Percentiles rank a stretch among this genome's conserved stretches.
Conservation (phyloP, 2,797 vertebrate genomes). For the Morus bassanus region DNA sequence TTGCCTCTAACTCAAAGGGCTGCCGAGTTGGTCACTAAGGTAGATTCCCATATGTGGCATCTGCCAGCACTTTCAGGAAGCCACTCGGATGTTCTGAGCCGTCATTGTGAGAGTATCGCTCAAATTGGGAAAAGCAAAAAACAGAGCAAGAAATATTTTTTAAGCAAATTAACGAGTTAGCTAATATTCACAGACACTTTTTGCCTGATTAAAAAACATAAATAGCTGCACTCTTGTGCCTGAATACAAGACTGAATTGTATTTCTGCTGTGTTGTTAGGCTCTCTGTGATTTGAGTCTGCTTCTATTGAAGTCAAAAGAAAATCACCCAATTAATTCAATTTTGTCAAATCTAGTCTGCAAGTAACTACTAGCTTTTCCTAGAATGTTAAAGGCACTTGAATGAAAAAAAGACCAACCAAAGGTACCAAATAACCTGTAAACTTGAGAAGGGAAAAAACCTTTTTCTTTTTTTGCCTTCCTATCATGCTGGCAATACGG, state of each 20-base stretch:
- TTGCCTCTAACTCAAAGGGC: not conserved
- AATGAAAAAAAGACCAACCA: not conserved
- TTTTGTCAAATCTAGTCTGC: conserved; percentile 41
- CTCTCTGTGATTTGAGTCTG: not conserved
- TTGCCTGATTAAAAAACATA: not conserved
- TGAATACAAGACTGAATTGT: not conserved
- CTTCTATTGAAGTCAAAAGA: not conserved
- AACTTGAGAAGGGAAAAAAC: not conserved
- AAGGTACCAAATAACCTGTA: not conserved
- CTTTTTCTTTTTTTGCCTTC: not conserved
- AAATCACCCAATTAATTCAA: conserved; percentile 57
- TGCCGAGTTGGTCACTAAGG: not conserved
- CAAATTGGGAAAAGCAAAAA: not conserved
- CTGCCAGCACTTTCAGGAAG: not conserved
- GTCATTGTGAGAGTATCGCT: not conserved
- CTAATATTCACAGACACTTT: not conserved
- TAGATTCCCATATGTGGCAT: not conserved
- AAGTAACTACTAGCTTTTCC: not conserved
- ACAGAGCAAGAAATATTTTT: not conserved
- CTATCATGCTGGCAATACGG: not conserved
- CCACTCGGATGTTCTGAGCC: not conserved
- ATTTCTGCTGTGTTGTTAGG: not conserved
- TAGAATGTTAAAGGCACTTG: not conserved
- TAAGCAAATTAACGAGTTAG: not conserved
- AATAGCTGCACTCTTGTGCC: not conserved